Conservation (phyloP, 2,888 invertebrate species). For the Monoplex corrugatus region DNA sequence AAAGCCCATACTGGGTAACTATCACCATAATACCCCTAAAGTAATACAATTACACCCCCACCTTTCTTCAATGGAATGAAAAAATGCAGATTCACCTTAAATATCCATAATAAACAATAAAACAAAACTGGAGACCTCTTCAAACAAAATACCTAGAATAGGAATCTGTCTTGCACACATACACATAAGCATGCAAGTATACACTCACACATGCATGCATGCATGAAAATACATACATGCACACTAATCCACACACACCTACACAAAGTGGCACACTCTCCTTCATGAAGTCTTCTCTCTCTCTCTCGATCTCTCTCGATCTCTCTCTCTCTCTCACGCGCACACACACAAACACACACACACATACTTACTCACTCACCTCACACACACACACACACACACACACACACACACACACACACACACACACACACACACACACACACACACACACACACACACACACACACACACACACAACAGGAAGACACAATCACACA, state of each 20-base stretch:
- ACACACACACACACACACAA: conserved; percentile 29
- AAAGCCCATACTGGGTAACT: too few species aligned
- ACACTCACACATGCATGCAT: background rate
- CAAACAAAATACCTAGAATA: too few species aligned
- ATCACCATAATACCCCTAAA: too few species aligned
- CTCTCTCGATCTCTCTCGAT: background rate
- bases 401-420: conserved; percentile 32
- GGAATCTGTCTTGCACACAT: background rate
- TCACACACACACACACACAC: background rate
- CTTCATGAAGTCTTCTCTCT: too few species aligned
- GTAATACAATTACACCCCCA: too few species aligned
- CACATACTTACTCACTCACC: background rate
- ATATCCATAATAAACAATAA: too few species aligned
- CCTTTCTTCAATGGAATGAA: too few species aligned
- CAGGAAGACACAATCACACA: background rate
- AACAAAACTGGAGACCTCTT: too few species aligned
- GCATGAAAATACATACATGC: background rate
- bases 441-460: conserved; percentile 8
- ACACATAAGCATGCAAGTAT: too few species aligned
- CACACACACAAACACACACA: conserved; percentile 21
- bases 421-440: conserved; percentile 32
- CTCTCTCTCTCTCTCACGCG: background rate
- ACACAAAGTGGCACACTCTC: too few species aligned
- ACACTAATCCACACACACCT: background rate
- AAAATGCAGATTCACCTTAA: too few species aligned